Base-by-base conservation (phyloP, 1,140 invertebrate genomes). In the Drosophila persimilis region DNA sequence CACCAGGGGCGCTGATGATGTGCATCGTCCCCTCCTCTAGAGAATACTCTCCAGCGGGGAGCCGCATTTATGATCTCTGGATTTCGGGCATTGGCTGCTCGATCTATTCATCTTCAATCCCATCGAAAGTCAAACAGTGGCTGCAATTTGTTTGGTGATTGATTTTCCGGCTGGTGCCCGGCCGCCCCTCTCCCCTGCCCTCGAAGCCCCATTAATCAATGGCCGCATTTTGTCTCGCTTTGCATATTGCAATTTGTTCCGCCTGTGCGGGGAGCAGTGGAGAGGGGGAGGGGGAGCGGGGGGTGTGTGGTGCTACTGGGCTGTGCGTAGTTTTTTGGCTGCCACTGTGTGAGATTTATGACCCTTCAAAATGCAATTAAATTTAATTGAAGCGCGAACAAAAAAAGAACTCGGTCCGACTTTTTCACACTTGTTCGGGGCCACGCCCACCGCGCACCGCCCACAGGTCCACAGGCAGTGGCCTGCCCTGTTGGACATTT, bases 361-460 rank as follows among this genome's bases (percentile, higher is more conserved):
- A 71, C 83, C 73, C 88, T 90, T 90, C 88, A 90, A 88, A 90
- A 90, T 90, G 88, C 88, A 86, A 90, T 90, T 90, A 90, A 90
- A 90, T 90, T 90, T 90, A 90, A 90, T 90, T 90, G 86, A 84
- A 88, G 88, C 81, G 71, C 56, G 76, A 85, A 89, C 31, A 35
- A 43, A 66, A 66, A 86, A 89, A 84, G 71, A 39, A 39, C 35
- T 45, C 48, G 53, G 51, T 61, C 75, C 60, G 62, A 64, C 62
- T 84, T 80, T 84, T 84, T 84, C 80, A 79, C 80, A 83, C 79
- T 47, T 56, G 22, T 41, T 26, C 39, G 5, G 5, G 1, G 13
- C 51, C 6, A 15, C 13, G 26, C 8, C 58, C 45, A 35, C 9
- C 35, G 9, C 29, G 9, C 7, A 31, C 8, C 31, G 8, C 29